Percentiles rank a stretch among this genome's conserved stretches.
These are phyloP conservation scores for Vireo griseus DNA, from an alignment of 2,797 vertebrate species.

Conservation along the genomic window DNA sequence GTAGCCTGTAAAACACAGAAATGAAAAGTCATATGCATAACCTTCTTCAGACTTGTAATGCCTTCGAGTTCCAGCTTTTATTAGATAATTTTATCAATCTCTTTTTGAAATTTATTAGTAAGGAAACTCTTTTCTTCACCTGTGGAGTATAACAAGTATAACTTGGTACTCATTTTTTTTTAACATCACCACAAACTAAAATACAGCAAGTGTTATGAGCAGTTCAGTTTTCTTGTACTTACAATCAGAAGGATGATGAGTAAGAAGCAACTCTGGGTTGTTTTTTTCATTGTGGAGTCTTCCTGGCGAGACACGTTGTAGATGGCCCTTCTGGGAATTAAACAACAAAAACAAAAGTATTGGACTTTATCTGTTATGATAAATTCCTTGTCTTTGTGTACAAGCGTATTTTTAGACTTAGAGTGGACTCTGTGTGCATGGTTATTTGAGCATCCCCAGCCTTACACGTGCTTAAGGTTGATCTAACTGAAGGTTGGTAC, in stretches of 20 bases:
- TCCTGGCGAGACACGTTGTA: background rate
- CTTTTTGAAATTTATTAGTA: background rate
- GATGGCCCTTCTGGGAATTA: slow-evolving; percentile 24
- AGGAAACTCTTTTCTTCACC: background rate
- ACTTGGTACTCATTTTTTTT: background rate
- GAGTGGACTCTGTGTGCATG: background rate
- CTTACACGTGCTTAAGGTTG: background rate
- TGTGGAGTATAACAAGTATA: background rate
- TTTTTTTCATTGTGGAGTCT: slow-evolving; percentile 52
- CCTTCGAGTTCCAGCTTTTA: background rate
- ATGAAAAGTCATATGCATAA: background rate
- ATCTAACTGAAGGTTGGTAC: background rate
- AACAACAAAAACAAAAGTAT: slow-evolving; percentile 8
- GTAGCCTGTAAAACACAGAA: background rate
- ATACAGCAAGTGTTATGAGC: background rate
- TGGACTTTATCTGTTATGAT: background rate
- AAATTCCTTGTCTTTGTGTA: background rate
- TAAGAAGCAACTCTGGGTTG: slow-evolving; percentile 32
- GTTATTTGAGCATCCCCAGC: background rate
- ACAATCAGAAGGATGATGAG: slow-evolving; percentile 60
- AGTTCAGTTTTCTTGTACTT: slow-evolving; percentile 36
- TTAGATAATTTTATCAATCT: background rate
- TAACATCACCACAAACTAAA: background rate
- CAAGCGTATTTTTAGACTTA: background rate
- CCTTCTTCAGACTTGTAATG: background rate